Evolutionary conservation across 2,888 invertebrate genomes (phyloP).

Genomic region (Hylaea fasciaria): DNA sequence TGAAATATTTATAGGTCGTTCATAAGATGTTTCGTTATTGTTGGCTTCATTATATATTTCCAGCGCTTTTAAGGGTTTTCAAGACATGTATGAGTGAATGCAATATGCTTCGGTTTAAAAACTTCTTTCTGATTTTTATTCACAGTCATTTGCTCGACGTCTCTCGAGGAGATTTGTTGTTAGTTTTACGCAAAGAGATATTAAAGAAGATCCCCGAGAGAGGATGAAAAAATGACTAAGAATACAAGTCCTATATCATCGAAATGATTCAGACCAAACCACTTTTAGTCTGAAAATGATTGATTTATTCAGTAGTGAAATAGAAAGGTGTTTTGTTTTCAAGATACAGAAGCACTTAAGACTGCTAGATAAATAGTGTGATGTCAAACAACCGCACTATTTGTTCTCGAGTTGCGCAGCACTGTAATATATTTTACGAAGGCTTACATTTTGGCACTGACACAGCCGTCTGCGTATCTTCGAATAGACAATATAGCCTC

Average conservation of each 20-base stretch:
- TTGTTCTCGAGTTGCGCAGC: slow-evolving; percentile 20
- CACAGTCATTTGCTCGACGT: no score
- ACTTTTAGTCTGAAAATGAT: slow-evolving; percentile 17
- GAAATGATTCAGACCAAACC: slow-evolving; percentile 13
- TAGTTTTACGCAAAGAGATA: no score
- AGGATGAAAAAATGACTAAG: neutral
- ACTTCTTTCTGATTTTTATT: slow-evolving; percentile 1
- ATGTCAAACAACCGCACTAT: slow-evolving; percentile 29
- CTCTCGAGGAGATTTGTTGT: no score
- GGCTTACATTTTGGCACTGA: slow-evolving; percentile 11
- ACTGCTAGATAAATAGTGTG: slow-evolving; percentile 34
- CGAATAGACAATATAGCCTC: slow-evolving; percentile 42
- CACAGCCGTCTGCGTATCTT: slow-evolving; percentile 42
- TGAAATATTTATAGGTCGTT: neutral
- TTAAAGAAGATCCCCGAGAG: no score
- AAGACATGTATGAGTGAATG: slow-evolving; percentile 15
- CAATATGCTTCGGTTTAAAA: slow-evolving; percentile 17
- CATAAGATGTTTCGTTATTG: neutral
- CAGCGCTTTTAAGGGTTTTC: slow-evolving; percentile 17
- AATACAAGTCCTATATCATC: slow-evolving; percentile 5
- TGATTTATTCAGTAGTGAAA: slow-evolving; percentile 24
- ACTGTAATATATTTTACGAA: slow-evolving; percentile 28
- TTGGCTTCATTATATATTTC: slow-evolving; percentile 18
- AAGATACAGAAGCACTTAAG: slow-evolving; percentile 27
- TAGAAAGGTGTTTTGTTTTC: slow-evolving; percentile 24